A percentile compares a stretch with the other conserved stretches of the same genome.
These are phyloP conservation scores for Phoxinus dragarum DNA, from an alignment of 2,797 vertebrate genomes.

Conservation along the genomic window DNA sequence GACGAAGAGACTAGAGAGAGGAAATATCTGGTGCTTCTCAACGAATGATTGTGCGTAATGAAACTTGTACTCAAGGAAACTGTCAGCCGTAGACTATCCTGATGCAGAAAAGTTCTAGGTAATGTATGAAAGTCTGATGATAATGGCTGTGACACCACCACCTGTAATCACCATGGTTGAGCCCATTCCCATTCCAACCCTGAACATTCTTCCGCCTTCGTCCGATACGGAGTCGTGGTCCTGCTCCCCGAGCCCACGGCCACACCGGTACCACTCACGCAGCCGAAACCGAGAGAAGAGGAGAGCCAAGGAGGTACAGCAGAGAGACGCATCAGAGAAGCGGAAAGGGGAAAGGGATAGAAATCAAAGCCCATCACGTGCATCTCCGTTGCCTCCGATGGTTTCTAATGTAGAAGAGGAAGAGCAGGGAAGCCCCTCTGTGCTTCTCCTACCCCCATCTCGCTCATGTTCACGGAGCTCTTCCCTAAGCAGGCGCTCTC, in stretches of 20 bases:
- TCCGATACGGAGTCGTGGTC: conserved; percentile 82
- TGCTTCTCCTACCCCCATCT: conserved; percentile 70
- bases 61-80: conserved; percentile 2
- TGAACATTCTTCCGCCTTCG: conserved; percentile 77
- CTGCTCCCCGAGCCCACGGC: conserved; percentile 75
- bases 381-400: conserved; percentile 55
- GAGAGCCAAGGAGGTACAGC: conserved; percentile 20
- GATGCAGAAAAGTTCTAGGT: not conserved
- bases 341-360: not conserved
- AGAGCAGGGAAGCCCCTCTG: conserved; percentile 58
- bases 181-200: conserved; percentile 71
- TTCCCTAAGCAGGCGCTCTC: conserved; percentile 76
- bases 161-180: conserved; percentile 61
- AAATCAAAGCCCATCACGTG: conserved; percentile 54
- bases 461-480: conserved; percentile 76
- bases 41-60: not conserved
- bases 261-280: conserved; percentile 56
- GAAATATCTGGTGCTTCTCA: not conserved
- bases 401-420: conserved; percentile 63
- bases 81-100: not conserved
- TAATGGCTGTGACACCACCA: conserved; percentile 65
- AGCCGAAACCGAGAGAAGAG: conserved; percentile 65
- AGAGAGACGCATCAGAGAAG: conserved; percentile 16
- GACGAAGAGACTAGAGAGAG: not conserved
- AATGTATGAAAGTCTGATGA: conserved; percentile 56